Evolutionary conservation across 2,888 invertebrate genomes (phyloP), one percentile per base, ranked within the genome.

Genomic region (Nomada lathburiana): DNA sequence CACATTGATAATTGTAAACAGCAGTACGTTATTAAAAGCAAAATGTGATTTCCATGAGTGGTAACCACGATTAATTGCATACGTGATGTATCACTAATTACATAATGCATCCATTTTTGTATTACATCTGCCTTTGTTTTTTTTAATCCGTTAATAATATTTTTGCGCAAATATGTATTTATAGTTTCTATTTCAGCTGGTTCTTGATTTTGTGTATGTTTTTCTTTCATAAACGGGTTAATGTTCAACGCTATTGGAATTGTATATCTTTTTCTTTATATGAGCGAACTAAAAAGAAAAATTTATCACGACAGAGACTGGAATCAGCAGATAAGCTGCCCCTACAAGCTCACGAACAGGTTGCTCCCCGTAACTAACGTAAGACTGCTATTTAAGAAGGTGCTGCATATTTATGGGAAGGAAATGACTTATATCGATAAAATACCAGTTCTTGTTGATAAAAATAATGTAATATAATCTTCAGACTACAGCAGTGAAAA

Each of bases 271-370:
- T 20, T 13, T 4, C 4, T 57, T 10, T 29, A 44, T n/a, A 26
- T n/a, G 26, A 68, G 29, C 16, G n/a, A 47, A 20, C 10, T 47
- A 23, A 18, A 50, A 63, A 42, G 50, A 16, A 29, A 26, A 50
- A 52, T 52, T 5, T 52, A 73, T 68, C 44, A 16, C 26, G 44
- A 44, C 13, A 13, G 26, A 47, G n/a, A 47, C 53, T 68, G 53
- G 26, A 71, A 74, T 74, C 63, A 71, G 44, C 18, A 16, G 78
- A 78, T 83, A 73, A 81, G 50, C 42, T 65, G 52, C 23, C 7
- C 53, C n/a, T 52, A 69, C 69, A 81, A 67, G 63, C 57, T 73
- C 47, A 20, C 53, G 64, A 82, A 81, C 81, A 80, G 81, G 82
- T 82, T 82, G 69, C 44, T 53, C 71, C 57, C 64, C 59, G 36